phyloP scores from a whole-genome alignment of 1,140 invertebrate species.

The Apis laboriosa region DNA sequence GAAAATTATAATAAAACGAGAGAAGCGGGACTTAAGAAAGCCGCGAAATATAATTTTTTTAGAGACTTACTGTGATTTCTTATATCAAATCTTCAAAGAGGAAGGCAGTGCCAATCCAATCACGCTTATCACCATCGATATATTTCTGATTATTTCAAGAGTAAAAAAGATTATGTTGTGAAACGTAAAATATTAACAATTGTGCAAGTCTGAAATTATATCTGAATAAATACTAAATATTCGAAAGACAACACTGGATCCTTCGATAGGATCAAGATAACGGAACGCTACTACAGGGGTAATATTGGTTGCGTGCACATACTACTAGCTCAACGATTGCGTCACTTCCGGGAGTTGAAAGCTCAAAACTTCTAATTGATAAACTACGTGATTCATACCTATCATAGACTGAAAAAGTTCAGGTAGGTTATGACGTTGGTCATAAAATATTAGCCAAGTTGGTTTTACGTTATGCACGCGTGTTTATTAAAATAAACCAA shows the following conservation, averaged over 20 bases:
- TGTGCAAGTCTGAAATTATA: constrained; percentile 27
- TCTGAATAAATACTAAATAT: constrained; percentile 31
- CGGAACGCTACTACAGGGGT: constrained; percentile 41
- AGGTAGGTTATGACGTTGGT: constrained; percentile 54
- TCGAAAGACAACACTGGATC: constrained; percentile 13
- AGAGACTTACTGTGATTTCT: constrained; percentile 37
- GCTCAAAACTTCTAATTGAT: constrained; percentile 47
- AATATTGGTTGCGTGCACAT: constrained; percentile 46
- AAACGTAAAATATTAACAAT: constrained; percentile 17
- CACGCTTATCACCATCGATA: constrained; percentile 25
- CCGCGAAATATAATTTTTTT: constrained; percentile 12
- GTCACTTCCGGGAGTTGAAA: constrained; percentile 55
- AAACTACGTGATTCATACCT: constrained; percentile 58
- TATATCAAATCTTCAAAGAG: constrained; percentile 19
- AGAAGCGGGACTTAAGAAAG: constrained; percentile 31
- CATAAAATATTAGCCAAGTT: constrained; percentile 24
- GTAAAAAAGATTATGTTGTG: constrained; percentile 2
- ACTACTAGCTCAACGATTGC: constrained; percentile 26
- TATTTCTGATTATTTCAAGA: constrained; percentile 24
- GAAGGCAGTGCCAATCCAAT: constrained; percentile 46
- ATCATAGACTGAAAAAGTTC: constrained; percentile 29
- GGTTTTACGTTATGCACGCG: constrained; percentile 14
- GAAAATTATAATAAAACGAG: constrained; percentile 15
- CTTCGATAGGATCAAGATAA: constrained; percentile 35
- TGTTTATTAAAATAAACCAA: constrained; percentile 14